Conservation (phyloP, 2,888 invertebrate genomes). For the Acronicta psi region DNA sequence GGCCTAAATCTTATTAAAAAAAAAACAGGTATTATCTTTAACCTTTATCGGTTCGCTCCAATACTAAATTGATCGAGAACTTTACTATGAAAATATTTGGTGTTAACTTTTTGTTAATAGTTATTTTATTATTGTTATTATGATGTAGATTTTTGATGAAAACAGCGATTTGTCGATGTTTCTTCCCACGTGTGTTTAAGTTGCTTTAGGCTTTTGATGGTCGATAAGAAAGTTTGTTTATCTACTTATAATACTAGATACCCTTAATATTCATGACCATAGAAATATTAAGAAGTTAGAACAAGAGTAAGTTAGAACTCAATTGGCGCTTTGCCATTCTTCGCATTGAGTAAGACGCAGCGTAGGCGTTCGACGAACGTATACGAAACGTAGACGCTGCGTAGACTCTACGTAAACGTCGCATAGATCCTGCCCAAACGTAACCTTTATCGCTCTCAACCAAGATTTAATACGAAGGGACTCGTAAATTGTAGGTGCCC, state of each 20-base stretch:
- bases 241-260: too few relatives aligned
- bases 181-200: conserved; percentile 51
- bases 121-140: conserved; percentile 58
- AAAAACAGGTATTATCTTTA: conserved; percentile 63
- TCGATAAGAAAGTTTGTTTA: conserved; percentile 8
- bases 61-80: conserved; percentile 56
- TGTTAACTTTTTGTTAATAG: conserved; percentile 55
- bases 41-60: conserved; percentile 53
- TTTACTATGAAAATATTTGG: conserved; percentile 58
- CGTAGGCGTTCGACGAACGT: too few relatives aligned
- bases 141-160: conserved; percentile 35
- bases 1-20: conserved; percentile 67
- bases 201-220: conserved; percentile 42
- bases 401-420: too few relatives aligned
- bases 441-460: conserved; percentile 7
- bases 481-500: conserved; percentile 18
- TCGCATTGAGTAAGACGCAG: too few relatives aligned
- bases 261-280: too few relatives aligned
- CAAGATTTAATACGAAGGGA: too few relatives aligned
- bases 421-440: too few relatives aligned
- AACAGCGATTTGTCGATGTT: conserved; percentile 20
- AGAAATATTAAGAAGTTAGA: too few relatives aligned
- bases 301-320: too few relatives aligned
- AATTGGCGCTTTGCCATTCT: too few relatives aligned
- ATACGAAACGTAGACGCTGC: too few relatives aligned